Evolutionary conservation across 2,888 invertebrate species (phyloP).

Genomic region (Cactoblastis cactorum): DNA sequence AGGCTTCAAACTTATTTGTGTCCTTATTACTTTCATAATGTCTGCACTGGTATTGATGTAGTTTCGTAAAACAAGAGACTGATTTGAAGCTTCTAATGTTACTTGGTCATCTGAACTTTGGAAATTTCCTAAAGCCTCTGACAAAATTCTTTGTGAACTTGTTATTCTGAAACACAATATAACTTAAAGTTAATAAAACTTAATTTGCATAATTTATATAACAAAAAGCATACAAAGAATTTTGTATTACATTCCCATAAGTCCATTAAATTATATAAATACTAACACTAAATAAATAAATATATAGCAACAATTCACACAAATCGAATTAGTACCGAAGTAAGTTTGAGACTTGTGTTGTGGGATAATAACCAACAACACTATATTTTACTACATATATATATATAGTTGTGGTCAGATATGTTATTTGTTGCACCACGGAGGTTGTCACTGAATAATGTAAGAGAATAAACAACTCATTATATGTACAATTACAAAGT

Average conservation of each 20-base stretch:
- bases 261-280: too few relatives aligned
- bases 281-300: not conserved
- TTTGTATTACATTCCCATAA: too few relatives aligned
- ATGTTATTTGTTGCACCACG: too few relatives aligned
- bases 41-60: constrained; percentile 84
- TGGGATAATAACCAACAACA: not conserved
- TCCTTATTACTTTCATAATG: constrained; percentile 85
- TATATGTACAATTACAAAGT: constrained; percentile 8
- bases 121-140: constrained; percentile 89
- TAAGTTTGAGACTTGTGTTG: too few relatives aligned
- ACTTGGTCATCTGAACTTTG: constrained; percentile 89
- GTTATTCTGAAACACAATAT: constrained; percentile 75
- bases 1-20: constrained; percentile 86
- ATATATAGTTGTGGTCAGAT: too few relatives aligned
- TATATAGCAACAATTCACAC: constrained; percentile 8
- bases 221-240: too few relatives aligned
- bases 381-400: too few relatives aligned
- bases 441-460: too few relatives aligned
- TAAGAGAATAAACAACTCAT: not conserved
- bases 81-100: constrained; percentile 83
- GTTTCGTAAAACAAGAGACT: constrained; percentile 85
- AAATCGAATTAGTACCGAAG: not conserved
- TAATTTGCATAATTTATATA: too few relatives aligned
- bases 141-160: constrained; percentile 82
- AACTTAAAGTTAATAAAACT: too few relatives aligned